Base-by-base conservation (phyloP, 2,888 invertebrate genomes). In the Branchipolynoe longqiensis region DNA sequence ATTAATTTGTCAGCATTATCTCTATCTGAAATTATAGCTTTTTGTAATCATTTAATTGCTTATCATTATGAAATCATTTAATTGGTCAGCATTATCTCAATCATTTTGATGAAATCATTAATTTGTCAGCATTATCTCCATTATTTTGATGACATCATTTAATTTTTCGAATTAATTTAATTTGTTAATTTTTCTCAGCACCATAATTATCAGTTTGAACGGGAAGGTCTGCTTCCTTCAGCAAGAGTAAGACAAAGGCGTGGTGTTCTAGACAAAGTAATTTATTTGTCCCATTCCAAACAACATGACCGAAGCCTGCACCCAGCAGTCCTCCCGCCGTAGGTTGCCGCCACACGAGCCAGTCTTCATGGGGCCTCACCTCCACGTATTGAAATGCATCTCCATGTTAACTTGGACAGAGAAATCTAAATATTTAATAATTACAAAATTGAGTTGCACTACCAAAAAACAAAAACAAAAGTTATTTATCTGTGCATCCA, bases 221-320 rank as follows among this genome's bases (percentile, higher is more conserved):
- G 8, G 28, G 62, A 62, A 25, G n/a, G n/a, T 25, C n/a, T 62
- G n/a, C n/a, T n/a, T n/a, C n/a, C n/a, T n/a, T n/a, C n/a, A n/a
- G n/a, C n/a, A n/a, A n/a, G n/a, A n/a, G n/a, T n/a, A 62, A 62
- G 31, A 62, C 62, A 25, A 25, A 1, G 31, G 12, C 62, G 31
- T 28, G 31, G n/a, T 31, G 18, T 22, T 78, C 25, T 78, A 78
- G 78, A 78, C 78, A 78, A 78, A 78, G 78, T 78, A 48, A 41
- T 78, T 78, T 78, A 78, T 78, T 78, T 78, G 28, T 78, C 54
- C 78, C 78, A 78, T 78, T 78, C 78, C 41, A 78, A 48, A 78
- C 78, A 78, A 48, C 54, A 78, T 25, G 78, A 78, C 78, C 28
- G 78, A 48, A 78, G 48, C 54, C 78, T 48, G 78, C 78, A 1